Base-by-base conservation (phyloP, 2,113 vertebrate species). In the Pionites leucogaster region DNA sequence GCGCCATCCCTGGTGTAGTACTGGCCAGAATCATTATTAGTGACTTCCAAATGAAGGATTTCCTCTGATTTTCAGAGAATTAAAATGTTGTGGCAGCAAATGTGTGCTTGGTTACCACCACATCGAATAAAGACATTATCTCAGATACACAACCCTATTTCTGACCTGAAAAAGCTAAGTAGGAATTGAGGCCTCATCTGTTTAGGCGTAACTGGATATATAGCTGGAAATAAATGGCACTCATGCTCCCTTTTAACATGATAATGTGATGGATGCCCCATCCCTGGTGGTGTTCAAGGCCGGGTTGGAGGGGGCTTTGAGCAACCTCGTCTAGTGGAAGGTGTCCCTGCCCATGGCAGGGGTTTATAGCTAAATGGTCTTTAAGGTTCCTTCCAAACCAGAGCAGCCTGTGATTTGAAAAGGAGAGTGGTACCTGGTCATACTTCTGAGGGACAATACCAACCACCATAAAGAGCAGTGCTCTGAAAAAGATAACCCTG, bases 391-490 rank as follows among this genome's bases (percentile, higher is more conserved):
- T 59, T 35, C 33, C 13, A 24, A 35, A 14, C 22, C 33, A 59
- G 10, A 35, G 22, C 57, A 59, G 57, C 33, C 33, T 35, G 57
- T 59, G 22, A 24, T 59, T 59, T 35, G 10, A 59, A 42, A 57
- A 75, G 60, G 39, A 59, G 25, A 28, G 17, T 25, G 24, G 15
- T 24, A 23, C 7, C 28, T 67, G 46, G 33, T 33, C 1, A 0
- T 57, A 35, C 25, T 86, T 77, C 78, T 83, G 79, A 47, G 71
- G 29, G 76, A 1, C 75, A 49, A 17, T 19, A 44, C 4, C 46
- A 46, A 4, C 25, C 15, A 5, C 46, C n/a, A 17, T 2, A 1
- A 0, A 55, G 60, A 53, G 27, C 50, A 39, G 23, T 2, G 2
- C 82, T 60, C 65, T 46, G 64, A 29, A 44, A 76, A 71, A 37